These are phyloP conservation scores for Notarius lentiginosus DNA, from an alignment of 2,113 vertebrate genomes.

Conservation along the genomic window DNA sequence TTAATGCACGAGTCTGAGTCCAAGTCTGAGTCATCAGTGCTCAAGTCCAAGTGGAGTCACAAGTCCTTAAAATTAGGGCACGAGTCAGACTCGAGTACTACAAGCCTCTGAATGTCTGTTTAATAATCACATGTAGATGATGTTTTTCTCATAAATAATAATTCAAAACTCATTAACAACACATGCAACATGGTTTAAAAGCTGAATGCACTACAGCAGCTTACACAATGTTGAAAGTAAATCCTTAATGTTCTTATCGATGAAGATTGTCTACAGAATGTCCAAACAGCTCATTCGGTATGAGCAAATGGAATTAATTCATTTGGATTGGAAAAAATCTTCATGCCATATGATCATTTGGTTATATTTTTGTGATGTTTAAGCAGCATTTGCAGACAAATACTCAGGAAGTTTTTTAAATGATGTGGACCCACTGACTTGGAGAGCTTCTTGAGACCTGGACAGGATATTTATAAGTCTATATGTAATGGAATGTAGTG, in stretches of 20 bases:
- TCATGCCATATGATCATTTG: not conserved
- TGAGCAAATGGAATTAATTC: not conserved
- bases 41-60: too few relatives aligned
- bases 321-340: not conserved
- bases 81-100: too few relatives aligned
- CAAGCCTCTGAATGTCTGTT: too few relatives aligned
- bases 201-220: not conserved
- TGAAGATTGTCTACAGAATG: not conserved
- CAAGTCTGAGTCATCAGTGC: too few relatives aligned
- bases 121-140: too few relatives aligned
- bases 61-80: too few relatives aligned
- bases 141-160: not conserved
- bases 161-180: not conserved
- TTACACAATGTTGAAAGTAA: not conserved
- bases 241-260: not conserved
- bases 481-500: not conserved
- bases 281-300: not conserved
- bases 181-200: not conserved
- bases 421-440: not conserved
- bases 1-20: too few relatives aligned
- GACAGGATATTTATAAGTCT: not conserved
- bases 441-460: not conserved
- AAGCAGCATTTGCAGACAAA: too few relatives aligned
- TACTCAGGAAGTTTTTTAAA: not conserved
- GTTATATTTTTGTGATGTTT: not conserved